Evolutionary conservation across 2,113 vertebrate genomes (phyloP).

Genomic region (Otolemur garnettii): DNA sequence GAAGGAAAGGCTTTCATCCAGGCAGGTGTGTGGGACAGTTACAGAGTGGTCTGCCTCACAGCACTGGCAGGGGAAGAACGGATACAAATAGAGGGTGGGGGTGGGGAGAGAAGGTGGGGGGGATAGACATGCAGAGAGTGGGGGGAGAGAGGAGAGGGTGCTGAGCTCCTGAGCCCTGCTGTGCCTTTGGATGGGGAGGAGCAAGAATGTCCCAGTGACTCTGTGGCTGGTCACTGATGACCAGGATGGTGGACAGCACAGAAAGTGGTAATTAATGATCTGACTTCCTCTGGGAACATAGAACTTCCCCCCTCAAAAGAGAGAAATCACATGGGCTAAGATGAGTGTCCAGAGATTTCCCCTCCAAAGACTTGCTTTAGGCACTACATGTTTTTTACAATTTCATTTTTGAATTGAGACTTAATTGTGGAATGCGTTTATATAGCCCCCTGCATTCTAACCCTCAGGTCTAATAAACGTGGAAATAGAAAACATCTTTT

Average conservation of each 20-base stretch:
- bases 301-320: fast-evolving
- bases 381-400: not conserved
- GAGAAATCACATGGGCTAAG: not conserved
- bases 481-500: not conserved
- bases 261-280: not conserved
- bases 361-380: not conserved
- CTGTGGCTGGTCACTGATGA: not conserved
- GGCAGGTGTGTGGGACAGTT: not conserved
- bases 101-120: not conserved
- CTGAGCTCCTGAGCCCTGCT: not conserved
- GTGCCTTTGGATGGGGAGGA: not conserved
- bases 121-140: not conserved
- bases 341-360: not conserved
- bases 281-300: not conserved
- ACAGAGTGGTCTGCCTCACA: not conserved
- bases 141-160: not conserved
- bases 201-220: not conserved
- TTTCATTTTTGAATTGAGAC: not conserved
- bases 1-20: not conserved
- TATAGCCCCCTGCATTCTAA: not conserved
- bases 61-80: not conserved
- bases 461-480: constrained; percentile 10
- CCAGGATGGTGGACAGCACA: not conserved
- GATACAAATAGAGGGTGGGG: not conserved
- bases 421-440: not conserved